Evolutionary conservation across 1,140 invertebrate genomes (phyloP), one percentile per base, ranked within the genome.

Genomic region (Aleiodes sp.): DNA sequence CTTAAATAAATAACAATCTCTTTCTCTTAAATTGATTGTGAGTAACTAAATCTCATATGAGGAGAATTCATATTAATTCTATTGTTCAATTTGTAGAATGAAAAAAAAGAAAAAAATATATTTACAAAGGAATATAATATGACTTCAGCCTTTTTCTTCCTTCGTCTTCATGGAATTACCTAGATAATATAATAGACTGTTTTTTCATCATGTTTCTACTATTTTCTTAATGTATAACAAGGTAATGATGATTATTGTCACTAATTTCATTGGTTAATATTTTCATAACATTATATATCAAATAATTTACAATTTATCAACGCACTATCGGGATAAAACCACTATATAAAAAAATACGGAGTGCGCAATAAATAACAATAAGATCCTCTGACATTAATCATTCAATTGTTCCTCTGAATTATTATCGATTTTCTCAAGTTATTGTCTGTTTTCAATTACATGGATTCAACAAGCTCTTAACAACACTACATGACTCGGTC

Each of bases 311-410:
- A n/a, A n/a, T 24, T 52, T 52, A 52, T 52, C 46, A 52, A 52
- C 46, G 21, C 46, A 52, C 46, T 52, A 52, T 52, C 19, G 46
- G 46, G 10, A 16, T 46, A 7, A 52, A 52, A 52, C 7, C n/a
- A 9, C 10, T 52, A 16, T 52, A 52, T 52, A 52, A 52, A 52
- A 52, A 52, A 52, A 52, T 52, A 52, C 16, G 19, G 46, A 52
- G 21, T 52, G 46, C 46, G 46, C 46, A 24, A 52, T 52, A 52
- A 52, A 52, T 52, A 52, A 52, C 46, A 52, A 52, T 21, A 21
- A 21, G 46, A 52, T 52, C 46, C 16, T n/a, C n/a, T 41, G 8
- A n/a, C 26, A 52, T 24, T 24, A 14, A 24, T 16, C 46, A 52
- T 52, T 52, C 46, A 24, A 52, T 52, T 16, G 46, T 24, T 21